Percentiles rank a stretch among this genome's conserved stretches.
Conservation (phyloP, 1,140 invertebrate species). For the Danaus melanippus region DNA sequence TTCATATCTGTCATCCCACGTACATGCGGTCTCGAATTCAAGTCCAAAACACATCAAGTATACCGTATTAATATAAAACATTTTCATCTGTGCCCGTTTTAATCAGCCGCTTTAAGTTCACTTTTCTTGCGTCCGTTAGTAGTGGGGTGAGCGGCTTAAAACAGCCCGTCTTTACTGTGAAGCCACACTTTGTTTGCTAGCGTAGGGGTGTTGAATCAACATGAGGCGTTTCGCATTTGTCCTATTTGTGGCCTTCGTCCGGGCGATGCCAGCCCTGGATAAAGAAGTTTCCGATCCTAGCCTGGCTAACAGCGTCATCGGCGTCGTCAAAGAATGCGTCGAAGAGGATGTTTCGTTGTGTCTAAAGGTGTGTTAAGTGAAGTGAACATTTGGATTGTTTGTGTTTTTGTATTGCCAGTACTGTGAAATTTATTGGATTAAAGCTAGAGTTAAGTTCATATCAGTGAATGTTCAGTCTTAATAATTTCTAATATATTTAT, state of each 20-base stretch:
- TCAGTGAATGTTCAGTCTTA: too few species aligned
- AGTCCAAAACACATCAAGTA: too few species aligned
- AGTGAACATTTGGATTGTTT: conserved; percentile 14
- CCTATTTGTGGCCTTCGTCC: conserved; percentile 49
- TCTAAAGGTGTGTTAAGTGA: conserved; percentile 54
- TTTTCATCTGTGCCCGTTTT: conserved; percentile 37
- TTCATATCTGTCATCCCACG: too few species aligned
- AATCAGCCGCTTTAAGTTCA: conserved; percentile 52
- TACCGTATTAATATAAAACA: conserved; percentile 8
- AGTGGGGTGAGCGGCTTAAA: conserved; percentile 63
- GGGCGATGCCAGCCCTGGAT: conserved; percentile 53
- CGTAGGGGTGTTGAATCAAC: conserved; percentile 46
- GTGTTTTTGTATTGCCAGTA: conserved; percentile 11
- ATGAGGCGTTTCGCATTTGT: conserved; percentile 48
- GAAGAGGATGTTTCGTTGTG: conserved; percentile 59
- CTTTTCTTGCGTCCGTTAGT: conserved; percentile 45
- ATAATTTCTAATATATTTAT: conserved; percentile 24
- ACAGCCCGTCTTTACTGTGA: conserved; percentile 44
- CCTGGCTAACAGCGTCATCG: conserved; percentile 41
- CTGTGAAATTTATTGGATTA: conserved; percentile 1
- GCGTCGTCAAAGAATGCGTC: conserved; percentile 56
- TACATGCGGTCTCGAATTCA: too few species aligned
- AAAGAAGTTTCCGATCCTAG: conserved; percentile 48
- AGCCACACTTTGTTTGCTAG: conserved; percentile 58
- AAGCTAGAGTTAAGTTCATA: too few species aligned